Evolutionary conservation across 2,113 vertebrate species (phyloP).

Genomic region (Neodontobutis hainanensis): DNA sequence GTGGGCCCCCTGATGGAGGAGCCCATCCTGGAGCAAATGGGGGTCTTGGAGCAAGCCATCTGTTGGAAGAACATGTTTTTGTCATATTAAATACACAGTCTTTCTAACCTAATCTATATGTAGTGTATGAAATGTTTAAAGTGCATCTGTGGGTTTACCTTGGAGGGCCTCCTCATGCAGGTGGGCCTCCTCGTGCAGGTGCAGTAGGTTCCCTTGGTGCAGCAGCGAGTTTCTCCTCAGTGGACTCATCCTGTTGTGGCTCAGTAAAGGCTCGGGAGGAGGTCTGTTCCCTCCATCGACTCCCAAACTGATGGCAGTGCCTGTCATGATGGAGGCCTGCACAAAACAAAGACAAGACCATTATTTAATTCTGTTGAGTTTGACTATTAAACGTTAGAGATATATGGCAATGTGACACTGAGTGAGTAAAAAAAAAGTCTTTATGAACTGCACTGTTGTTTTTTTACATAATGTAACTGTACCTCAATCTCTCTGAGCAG

Average conservation of each 20-base stretch:
- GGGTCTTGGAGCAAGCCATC: constrained; percentile 54
- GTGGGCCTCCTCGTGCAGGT: constrained; percentile 66
- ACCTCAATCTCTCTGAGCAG: constrained; percentile 98
- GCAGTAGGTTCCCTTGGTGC: constrained; percentile 60
- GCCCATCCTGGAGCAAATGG: constrained; percentile 56
- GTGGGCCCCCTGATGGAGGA: constrained; percentile 52
- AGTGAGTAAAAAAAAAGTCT: too few relatives aligned
- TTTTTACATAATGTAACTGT: not conserved
- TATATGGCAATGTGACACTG: too few relatives aligned
- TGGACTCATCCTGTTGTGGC: constrained; percentile 77
- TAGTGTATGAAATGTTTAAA: not conserved
- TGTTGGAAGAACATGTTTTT: constrained; percentile 4
- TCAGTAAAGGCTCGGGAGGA: constrained; percentile 73
- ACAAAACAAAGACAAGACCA: not conserved
- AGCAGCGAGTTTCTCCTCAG: constrained; percentile 77
- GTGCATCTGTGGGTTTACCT: constrained; percentile 19
- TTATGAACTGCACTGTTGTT: too few relatives aligned
- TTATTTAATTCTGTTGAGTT: too few relatives aligned
- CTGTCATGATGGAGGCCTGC: constrained; percentile 96
- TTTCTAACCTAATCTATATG: too few relatives aligned
- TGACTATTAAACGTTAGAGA: too few relatives aligned
- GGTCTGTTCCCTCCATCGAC: constrained; percentile 82
- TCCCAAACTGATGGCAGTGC: constrained; percentile 86
- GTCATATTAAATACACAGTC: not conserved
- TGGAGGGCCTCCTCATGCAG: constrained; percentile 63